Conservation (phyloP, 1,140 invertebrate species). For the Orchestia grillus region DNA sequence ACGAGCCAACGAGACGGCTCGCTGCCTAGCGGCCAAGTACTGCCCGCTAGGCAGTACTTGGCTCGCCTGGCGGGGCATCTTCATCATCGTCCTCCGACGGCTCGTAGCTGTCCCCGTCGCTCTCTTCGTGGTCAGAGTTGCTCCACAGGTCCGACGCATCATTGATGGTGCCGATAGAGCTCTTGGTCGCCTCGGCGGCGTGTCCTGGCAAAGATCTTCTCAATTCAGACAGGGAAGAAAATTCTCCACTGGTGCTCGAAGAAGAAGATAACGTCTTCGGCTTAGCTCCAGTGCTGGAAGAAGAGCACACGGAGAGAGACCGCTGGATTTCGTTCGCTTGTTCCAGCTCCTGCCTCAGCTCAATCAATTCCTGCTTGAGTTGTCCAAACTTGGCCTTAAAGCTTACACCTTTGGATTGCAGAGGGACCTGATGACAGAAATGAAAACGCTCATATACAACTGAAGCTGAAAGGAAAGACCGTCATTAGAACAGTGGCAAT, state of each 20-base stretch:
- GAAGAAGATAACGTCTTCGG: background rate
- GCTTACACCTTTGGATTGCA: background rate
- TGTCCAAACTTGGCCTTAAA: background rate
- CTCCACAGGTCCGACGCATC: background rate
- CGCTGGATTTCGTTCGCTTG: background rate
- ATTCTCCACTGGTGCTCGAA: background rate
- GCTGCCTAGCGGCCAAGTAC: no score
- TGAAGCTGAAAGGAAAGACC: background rate
- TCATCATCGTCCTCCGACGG: slow-evolving; percentile 9
- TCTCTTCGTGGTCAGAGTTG: background rate
- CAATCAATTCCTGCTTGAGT: background rate
- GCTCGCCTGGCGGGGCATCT: background rate
- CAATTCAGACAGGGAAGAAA: background rate
- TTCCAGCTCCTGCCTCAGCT: background rate
- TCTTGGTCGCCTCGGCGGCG: background rate
- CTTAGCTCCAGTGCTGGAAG: background rate
- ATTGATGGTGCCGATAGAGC: background rate
- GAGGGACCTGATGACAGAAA: background rate
- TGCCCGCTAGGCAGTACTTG: no score
- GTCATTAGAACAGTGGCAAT: background rate
- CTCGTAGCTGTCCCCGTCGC: background rate
- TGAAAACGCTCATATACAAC: background rate
- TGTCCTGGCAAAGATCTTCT: background rate
- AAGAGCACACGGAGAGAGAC: background rate
- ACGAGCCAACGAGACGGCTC: background rate